Evolutionary conservation across 2,797 vertebrate species (phyloP), one percentile per base, ranked within the genome.

Genomic region (Naso thynnoides): DNA sequence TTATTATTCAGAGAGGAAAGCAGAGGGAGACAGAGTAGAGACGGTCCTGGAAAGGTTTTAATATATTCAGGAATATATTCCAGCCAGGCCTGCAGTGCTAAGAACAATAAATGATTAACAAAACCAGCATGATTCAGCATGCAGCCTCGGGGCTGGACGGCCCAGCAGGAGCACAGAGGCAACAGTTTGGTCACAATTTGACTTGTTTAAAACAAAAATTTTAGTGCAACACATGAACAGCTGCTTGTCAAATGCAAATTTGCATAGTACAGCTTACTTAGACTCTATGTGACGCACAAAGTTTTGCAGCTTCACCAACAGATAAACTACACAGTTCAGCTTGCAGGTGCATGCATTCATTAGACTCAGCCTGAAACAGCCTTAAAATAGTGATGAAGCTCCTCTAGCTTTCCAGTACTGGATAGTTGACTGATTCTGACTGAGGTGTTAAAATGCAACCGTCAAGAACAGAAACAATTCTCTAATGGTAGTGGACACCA

Each of bases 21-120:
- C 62, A 52, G 55, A 73, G 48, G 58, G 63, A 52, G 19, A 23
- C 1, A 16, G 26, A 39, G 44, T 21, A 50, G 53, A 57, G 49
- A 47, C 24, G 45, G 60, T 58, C n/a, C 74, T 71, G 33, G 42
- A 41, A 65, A 60, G 41, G 56, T 62, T 75, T 84, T 73, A 76
- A 62, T 61, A 42, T 23, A 58, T 45, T 48, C 60, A 73, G 74
- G 61, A 82, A 62, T n/a, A 59, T 55, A 79, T 67, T 83, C 21
- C n/a, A 64, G 66, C 50, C 24, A 66, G 11, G 42, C 48, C 54
- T 48, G 54, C 55, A 53, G 61, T 18, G 21, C 39, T 41, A 47
- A 70, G 68, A 70, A 68, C 52, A 54, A 65, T 80, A 54, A 79
- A 84, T 76, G 73, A 81, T 76, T 54, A 69, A 82, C 77, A 66